Evolutionary conservation across 2,797 vertebrate species (phyloP), one percentile per base, ranked within the genome.

Genomic region (Enteromius thamalakanensis): DNA sequence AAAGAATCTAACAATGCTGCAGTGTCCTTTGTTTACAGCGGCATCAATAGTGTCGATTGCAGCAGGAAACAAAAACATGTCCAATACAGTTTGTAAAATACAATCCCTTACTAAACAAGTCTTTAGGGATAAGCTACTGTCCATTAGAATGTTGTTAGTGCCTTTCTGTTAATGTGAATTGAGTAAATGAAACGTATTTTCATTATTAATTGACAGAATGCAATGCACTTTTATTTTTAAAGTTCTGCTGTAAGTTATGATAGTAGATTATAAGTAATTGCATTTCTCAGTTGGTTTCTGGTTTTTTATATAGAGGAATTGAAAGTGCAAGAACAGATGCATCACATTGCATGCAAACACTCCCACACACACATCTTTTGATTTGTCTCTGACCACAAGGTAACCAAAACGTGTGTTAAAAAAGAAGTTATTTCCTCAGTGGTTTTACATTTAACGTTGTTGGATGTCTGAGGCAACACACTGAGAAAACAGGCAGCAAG

Each of bases 331-430:
- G 68, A 62, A 6, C 68, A 21, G 21, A 76, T 45, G 80, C 47
- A 68, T 76, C 80, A 82, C 80, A 42, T 26, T 51, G 60, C 6
- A 8, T 10, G 40, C 29, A 81, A 75, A 74, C 29, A 42, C 80
- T 21, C 42, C 58, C 69, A 65, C 58, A 6, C 21, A 0, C 32
- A 40, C 45, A 67, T 47, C 70, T 53, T 72, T 37, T 74, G 60
- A 53, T 67, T 29, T 21, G 67, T 45, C 45, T 74, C 23, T 74
- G 71, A 67, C 71, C 80, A 82, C 80, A 76, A 29, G 53, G 4
- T 23, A 37, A 81, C 68, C 40, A 45, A n/a, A 75, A 11, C 2
- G 10, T 3, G 19, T 47, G 37, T 21, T 72, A 29, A 23, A 81
- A 8, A 58, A 60, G 21, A 42, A 3, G 58, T 40, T 37, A 49